Evolutionary conservation across 2,888 invertebrate species (phyloP), one percentile per base, ranked within the genome.

Genomic region (Epiblema foenella): DNA sequence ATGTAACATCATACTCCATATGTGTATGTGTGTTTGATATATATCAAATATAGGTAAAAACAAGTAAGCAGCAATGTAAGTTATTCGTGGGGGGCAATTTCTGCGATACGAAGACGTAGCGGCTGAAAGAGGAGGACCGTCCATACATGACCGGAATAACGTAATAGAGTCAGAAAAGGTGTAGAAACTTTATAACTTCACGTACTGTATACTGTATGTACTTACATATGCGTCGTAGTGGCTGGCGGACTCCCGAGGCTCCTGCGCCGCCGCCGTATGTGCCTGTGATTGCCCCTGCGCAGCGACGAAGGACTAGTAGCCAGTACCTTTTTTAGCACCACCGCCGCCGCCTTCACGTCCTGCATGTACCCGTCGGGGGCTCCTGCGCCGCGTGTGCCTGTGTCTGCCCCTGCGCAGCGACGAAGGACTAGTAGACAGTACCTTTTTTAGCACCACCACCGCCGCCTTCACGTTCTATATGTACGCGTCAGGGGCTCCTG

Each of bases 171-270:
- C 24, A 24, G 24, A 24, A 24, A 24, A 24, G 1, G 4, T 24
- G 24, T 24, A 24, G n/a, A 24, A 4, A 24, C 24, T 24, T 24
- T 3, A 4, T 24, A 3, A 24, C 24, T 24, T 24, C n/a, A n/a
- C n/a, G n/a, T n/a, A n/a, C n/a, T n/a, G n/a, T n/a, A n/a, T n/a
- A n/a, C n/a, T 89, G 88, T 68, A 93, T 90, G 77, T 93, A 94
- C 0, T n/a, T n/a, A n/a, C n/a, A n/a, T n/a, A n/a, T n/a, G 90
- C 87, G 77, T 94, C 93, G 73, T 92, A 94, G 75, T 94, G 93
- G 79, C 91, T 93, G 20, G 92, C 91, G 1, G 93, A 88, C 64
- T 91, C 90, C 12, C 88, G 85, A 0, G 89, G 91, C 0, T 89
- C 91, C 69, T n/a, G n/a, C n/a, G n/a, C n/a, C n/a, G n/a, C n/a